Evolutionary conservation across 2,888 invertebrate species (phyloP).

Genomic region (Hartigia nigra): DNA sequence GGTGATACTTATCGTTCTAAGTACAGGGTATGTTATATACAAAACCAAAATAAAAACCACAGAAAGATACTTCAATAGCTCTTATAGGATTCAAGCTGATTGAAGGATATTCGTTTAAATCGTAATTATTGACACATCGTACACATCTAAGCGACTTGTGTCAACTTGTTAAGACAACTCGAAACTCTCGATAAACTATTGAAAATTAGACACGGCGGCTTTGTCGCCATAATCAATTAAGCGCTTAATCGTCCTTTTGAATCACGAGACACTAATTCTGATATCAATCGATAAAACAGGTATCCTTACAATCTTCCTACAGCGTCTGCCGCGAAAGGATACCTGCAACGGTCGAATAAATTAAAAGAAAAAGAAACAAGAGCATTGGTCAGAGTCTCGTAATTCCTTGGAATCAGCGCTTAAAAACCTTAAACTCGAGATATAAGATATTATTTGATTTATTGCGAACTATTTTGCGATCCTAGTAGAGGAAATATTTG

Average conservation of each 20-base stretch:
- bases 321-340: not conserved
- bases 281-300: not conserved
- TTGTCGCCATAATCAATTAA: not conserved
- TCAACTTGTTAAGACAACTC: not conserved
- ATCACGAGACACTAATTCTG: not conserved
- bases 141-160: not conserved
- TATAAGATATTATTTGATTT: conserved; percentile 12
- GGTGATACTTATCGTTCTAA: conserved; percentile 17
- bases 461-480: conserved; percentile 32
- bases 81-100: not conserved
- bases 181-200: not conserved
- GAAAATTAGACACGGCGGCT: not conserved
- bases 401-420: not conserved
- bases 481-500: conserved; percentile 74
- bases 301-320: not conserved
- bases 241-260: not conserved
- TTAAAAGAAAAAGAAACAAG: not conserved
- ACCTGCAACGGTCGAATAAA: not conserved
- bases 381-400: not conserved
- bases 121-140: not conserved
- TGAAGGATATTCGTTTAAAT: not conserved
- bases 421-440: not conserved
- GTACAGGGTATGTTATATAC: conserved; percentile 19
- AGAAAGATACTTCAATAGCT: not conserved
- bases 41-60: conserved; percentile 3